Conservation (phyloP, 2,888 invertebrate genomes). For the Chaetogeoica ovagalla region DNA sequence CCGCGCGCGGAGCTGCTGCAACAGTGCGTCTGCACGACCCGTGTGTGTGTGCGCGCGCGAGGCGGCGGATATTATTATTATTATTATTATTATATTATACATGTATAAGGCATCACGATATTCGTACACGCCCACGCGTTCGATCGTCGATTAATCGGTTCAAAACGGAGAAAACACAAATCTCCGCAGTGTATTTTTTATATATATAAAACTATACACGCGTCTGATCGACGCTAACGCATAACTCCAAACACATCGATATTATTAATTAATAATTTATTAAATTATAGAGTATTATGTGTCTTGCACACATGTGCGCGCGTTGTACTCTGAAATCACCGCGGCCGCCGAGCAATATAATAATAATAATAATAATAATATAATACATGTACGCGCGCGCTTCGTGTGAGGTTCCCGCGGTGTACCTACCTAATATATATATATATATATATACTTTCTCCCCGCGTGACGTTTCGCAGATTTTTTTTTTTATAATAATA, state of each 20-base stretch:
- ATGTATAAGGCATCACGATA: background rate
- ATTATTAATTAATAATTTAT: conserved; percentile 53
- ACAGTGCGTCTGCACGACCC: conserved; percentile 24
- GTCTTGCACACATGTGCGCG: background rate
- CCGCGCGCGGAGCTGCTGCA: background rate
- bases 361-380: too few relatives aligned
- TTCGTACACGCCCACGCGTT: conserved; percentile 52
- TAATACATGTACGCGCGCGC: too few relatives aligned
- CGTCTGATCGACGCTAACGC: background rate
- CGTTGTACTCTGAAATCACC: conserved; percentile 4
- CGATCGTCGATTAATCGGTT: conserved; percentile 53
- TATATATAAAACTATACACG: background rate
- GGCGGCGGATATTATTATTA: conserved; percentile 13
- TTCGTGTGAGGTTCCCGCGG: conserved; percentile 48
- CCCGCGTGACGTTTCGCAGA: conserved; percentile 3
- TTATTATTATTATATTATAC: too few relatives aligned
- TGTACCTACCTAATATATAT: background rate
- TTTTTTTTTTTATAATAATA: too few relatives aligned
- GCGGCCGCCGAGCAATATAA: background rate
- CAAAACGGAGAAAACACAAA: conserved; percentile 35
- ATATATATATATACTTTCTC: background rate
- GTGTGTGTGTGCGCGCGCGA: background rate
- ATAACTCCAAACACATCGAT: conserved; percentile 29
- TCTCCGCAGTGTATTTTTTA: background rate
- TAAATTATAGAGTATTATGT: conserved; percentile 50